Evolutionary conservation across 1,140 invertebrate species (phyloP), one percentile per base, ranked within the genome.

Genomic region (Heliothis subflexa): DNA sequence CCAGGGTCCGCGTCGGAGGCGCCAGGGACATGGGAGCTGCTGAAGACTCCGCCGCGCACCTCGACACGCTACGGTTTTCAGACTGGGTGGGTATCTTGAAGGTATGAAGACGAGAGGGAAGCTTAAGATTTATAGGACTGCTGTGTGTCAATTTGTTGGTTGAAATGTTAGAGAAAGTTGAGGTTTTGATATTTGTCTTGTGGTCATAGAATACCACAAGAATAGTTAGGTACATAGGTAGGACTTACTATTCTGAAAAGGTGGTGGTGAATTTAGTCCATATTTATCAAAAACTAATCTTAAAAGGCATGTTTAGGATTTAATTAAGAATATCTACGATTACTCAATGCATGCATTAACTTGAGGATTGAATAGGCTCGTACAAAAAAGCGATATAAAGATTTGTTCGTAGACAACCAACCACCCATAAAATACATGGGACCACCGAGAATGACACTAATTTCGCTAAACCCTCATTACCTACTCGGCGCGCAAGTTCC

Each of bases 61-160:
- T 98, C 54, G 97, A 97, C 81, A 97, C 97, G 83, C 94, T 98
- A 81, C 96, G 97, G 88, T 97, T 98, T 88, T 96, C 97, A 78
- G 98, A 98, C 94, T 98, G 98, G 98, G 97, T 98, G 95, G 95
- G 95, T 85, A 45, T 64, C 12, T 21, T 21, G 10, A 45, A 45
- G 49, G 52, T 54, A 28, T n/a, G 21, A 12, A 25, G 18, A 25
- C 2, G 55, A 28, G 13, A 11, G 18, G 21, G 54, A 16, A 14
- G 33, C 5, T 5, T 40, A 40, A 40, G 33, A 40, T 0, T 40
- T 40, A 9, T 40, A 40, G 33, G 33, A 40, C 0, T 5, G 33
- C 9, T 40, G 33, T 40, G 33, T 40, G 33, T 9, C 33, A 40
- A 40, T 40, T 40, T 40, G 3, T 40, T 40, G 33, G 33, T 40